Evolutionary conservation across 2,888 invertebrate genomes (phyloP).

Genomic region (Amaurobius ferox): DNA sequence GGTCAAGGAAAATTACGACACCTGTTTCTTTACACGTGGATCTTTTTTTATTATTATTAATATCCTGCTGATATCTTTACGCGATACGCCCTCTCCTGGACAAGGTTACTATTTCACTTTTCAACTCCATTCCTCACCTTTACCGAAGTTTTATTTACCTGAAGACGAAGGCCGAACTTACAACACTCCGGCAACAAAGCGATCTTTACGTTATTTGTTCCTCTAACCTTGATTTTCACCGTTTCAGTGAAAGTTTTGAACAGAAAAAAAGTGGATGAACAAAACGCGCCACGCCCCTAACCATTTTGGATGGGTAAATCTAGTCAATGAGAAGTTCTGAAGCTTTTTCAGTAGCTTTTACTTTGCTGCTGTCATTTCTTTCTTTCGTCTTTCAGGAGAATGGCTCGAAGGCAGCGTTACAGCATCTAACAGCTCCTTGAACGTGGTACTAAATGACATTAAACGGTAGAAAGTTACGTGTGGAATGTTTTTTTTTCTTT

Average conservation of each 20-base stretch:
- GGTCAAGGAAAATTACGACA: constrained; percentile 10
- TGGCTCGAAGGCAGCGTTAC: neutral
- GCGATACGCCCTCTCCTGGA: neutral
- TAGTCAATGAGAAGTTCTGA: constrained; percentile 8
- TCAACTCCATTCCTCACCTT: constrained; percentile 2
- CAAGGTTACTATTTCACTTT: constrained; percentile 63
- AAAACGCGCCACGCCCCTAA: constrained; percentile 22
- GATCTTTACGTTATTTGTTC: constrained; percentile 6
- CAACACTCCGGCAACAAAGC: neutral
- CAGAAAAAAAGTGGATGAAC: neutral
- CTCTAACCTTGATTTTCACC: constrained; percentile 31
- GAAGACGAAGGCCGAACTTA: constrained; percentile 8
- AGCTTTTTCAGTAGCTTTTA: neutral
- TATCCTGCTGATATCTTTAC: neutral
- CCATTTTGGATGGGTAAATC: constrained; percentile 33
- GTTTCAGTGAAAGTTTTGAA: constrained; percentile 34
- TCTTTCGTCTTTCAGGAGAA: neutral
- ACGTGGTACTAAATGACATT: neutral
- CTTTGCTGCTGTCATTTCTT: neutral
- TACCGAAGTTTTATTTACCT: constrained; percentile 12
- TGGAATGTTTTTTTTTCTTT: neutral
- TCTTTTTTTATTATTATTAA: neutral
- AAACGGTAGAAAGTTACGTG: neutral
- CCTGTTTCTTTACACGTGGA: neutral
- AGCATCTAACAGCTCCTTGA: neutral